Evolutionary conservation across 2,797 vertebrate species (phyloP).

Genomic region (Tolypeutes matacus): DNA sequence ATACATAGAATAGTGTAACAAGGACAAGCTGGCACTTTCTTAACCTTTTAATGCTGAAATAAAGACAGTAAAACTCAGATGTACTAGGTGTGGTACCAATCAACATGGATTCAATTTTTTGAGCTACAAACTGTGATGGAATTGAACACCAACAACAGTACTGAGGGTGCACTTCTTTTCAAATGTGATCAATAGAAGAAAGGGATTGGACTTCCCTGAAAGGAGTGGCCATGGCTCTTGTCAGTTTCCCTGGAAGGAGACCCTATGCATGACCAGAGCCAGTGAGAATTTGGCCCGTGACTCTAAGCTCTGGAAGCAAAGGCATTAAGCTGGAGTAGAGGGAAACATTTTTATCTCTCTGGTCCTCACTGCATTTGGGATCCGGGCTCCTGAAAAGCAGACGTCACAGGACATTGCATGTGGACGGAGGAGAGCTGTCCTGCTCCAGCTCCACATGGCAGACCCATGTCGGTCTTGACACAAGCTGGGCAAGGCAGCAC

Average conservation of each 20-base stretch:
- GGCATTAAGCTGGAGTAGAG: background rate
- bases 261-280: background rate
- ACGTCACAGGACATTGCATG: background rate
- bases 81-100: background rate
- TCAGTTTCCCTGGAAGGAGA: background rate
- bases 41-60: background rate
- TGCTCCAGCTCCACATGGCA: no score
- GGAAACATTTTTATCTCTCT: background rate
- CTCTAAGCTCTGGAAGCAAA: background rate
- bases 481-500: rapidly evolving
- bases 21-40: background rate
- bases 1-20: background rate
- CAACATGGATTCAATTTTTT: background rate
- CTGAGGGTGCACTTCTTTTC: background rate
- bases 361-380: background rate
- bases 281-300: background rate
- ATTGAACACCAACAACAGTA: constrained; percentile 1
- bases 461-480: no score
- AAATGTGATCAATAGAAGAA: background rate
- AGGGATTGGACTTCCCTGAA: background rate
- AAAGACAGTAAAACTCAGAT: background rate
- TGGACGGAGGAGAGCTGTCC: background rate
- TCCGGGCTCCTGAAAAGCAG: background rate
- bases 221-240: background rate
- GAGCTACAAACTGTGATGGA: background rate